A percentile compares a stretch with the other conserved stretches of the same genome.
Evolutionary conservation across 2,888 invertebrate genomes (phyloP).

Genomic region (Rhamphomyia laevipes): DNA sequence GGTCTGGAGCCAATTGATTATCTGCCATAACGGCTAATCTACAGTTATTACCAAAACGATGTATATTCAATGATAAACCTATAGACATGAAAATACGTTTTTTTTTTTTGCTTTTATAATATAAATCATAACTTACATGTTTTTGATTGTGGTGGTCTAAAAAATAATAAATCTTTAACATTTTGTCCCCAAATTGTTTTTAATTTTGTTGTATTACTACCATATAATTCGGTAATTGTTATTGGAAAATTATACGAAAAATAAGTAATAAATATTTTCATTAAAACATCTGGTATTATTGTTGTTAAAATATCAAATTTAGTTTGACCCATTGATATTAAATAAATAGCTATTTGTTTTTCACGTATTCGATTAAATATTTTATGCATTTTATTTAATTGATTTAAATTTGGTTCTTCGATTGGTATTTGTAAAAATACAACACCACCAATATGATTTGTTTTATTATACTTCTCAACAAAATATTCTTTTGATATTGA

Average conservation of each 20-base stretch:
- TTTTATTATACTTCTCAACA: conserved; percentile 26
- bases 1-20: conserved; percentile 33
- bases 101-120: neutral
- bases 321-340: conserved; percentile 33
- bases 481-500: conserved; percentile 33
- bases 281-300: conserved; percentile 29
- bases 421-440: conserved; percentile 33
- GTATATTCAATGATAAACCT: conserved; percentile 33
- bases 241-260: conserved; percentile 35
- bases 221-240: conserved; percentile 34
- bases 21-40: conserved; percentile 35
- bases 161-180: conserved; percentile 32
- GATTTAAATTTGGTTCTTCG: conserved; percentile 16
- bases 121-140: conserved; percentile 24
- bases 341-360: conserved; percentile 32
- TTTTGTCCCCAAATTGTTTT: conserved; percentile 31
- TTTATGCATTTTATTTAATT: conserved; percentile 20
- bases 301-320: conserved; percentile 31
- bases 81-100: conserved; percentile 1
- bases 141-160: conserved; percentile 35
- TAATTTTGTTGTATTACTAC: conserved; percentile 24
- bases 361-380: conserved; percentile 27
- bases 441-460: conserved; percentile 31
- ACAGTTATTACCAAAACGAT: conserved; percentile 32
- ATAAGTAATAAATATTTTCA: conserved; percentile 34